phyloP scores from a whole-genome alignment of 2,888 invertebrate species.

The Didymodactylos carnosus region DNA sequence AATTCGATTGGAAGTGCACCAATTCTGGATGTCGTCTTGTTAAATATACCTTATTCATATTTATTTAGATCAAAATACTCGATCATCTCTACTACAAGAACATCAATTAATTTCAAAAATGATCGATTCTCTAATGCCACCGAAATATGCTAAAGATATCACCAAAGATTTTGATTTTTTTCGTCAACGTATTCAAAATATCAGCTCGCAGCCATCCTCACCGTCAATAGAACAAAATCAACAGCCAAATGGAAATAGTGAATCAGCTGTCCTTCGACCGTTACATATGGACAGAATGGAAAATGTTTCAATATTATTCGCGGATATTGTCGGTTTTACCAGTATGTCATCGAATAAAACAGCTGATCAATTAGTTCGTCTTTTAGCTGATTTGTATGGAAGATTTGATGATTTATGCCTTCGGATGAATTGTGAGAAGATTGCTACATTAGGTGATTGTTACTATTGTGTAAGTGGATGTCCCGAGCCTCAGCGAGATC shows the following conservation, averaged over 20 bases:
- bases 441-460: constrained; percentile 80
- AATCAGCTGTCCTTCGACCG: not conserved
- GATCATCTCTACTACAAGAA: not conserved
- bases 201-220: too few species aligned
- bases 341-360: constrained; percentile 88
- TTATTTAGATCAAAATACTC: not conserved
- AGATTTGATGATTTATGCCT: constrained; percentile 75
- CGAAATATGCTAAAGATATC: not conserved
- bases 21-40: too few species aligned
- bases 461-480: constrained; percentile 73
- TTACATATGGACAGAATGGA: constrained; percentile 7
- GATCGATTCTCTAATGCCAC: not conserved
- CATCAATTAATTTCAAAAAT: not conserved
- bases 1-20: too few species aligned
- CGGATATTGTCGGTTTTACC: constrained; percentile 92
- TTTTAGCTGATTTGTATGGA: constrained; percentile 84
- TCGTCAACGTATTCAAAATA: not conserved
- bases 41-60: too few species aligned
- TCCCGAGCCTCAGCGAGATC: constrained; percentile 70
- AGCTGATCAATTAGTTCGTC: constrained; percentile 78
- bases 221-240: not conserved
- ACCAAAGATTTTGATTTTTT: not conserved
- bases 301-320: constrained; percentile 81
- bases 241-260: not conserved
- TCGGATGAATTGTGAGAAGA: constrained; percentile 77